Evolutionary conservation across 2,797 vertebrate species (phyloP).

Genomic region (Passerculus sandwichensis): DNA sequence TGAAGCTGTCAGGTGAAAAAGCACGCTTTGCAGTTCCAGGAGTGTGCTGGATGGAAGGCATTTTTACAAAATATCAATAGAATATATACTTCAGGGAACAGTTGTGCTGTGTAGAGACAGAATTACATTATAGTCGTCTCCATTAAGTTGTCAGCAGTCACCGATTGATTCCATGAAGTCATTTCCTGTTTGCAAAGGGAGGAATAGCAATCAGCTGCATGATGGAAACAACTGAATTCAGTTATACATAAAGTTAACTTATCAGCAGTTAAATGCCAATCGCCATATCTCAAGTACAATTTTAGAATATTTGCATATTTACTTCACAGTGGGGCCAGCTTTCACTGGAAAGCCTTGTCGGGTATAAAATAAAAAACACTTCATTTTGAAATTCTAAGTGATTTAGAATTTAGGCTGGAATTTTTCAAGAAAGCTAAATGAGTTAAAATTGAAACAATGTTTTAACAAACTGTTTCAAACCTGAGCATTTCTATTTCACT

Average conservation of each 20-base stretch:
- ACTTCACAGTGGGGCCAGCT: background rate
- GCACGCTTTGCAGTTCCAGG: background rate
- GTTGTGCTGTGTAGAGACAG: background rate
- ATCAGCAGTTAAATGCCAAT: background rate
- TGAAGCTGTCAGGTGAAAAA: constrained; percentile 10
- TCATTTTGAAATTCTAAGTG: background rate
- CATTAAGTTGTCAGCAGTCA: constrained; percentile 32
- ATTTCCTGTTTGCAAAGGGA: background rate
- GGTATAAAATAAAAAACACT: background rate
- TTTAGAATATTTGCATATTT: background rate
- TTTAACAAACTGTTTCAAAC: background rate
- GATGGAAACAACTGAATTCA: constrained; percentile 1
- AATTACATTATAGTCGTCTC: background rate
- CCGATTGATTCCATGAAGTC: background rate
- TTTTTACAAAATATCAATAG: constrained; percentile 41
- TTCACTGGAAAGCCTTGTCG: background rate
- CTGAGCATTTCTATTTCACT: background rate
- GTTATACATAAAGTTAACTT: background rate
- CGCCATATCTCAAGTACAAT: background rate
- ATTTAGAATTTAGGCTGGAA: background rate
- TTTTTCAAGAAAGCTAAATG: background rate
- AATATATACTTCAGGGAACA: constrained; percentile 16
- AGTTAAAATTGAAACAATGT: background rate
- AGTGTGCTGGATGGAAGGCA: background rate
- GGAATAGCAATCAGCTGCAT: background rate